Evolutionary conservation across 2,888 invertebrate genomes (phyloP).

Genomic region (Drosophila subquinaria): DNA sequence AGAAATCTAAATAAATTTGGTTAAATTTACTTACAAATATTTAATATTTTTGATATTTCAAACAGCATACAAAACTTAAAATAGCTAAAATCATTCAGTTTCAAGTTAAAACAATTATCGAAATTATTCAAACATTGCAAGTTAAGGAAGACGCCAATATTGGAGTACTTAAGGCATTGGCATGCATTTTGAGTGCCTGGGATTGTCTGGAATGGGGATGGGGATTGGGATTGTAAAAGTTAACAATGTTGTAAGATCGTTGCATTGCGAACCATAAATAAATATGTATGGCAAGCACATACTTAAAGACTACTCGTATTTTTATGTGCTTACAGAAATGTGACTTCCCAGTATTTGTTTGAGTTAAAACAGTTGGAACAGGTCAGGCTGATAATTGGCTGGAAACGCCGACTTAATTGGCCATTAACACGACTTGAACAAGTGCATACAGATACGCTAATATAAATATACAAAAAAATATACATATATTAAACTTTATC

Average conservation of each 20-base stretch:
- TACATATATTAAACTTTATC: neutral
- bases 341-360: constrained; percentile 8
- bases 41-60: too few species aligned
- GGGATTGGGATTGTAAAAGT: neutral
- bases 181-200: neutral
- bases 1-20: too few species aligned
- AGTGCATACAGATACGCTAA: neutral
- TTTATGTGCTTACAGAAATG: constrained; percentile 9
- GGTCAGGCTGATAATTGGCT: constrained; percentile 61
- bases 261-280: constrained; percentile 6
- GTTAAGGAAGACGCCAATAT: constrained; percentile 8
- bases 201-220: neutral
- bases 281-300: constrained; percentile 11
- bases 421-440: constrained; percentile 69
- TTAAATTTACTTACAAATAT: too few species aligned
- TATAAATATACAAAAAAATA: constrained; percentile 1
- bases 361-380: constrained; percentile 7
- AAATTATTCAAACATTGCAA: neutral
- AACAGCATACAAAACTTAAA: too few species aligned
- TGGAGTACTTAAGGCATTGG: constrained; percentile 2
- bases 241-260: neutral
- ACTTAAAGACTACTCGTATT: constrained; percentile 1
- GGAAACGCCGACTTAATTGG: constrained; percentile 63
- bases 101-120: too few species aligned
- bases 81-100: too few species aligned